Evolutionary conservation across 2,888 invertebrate species (phyloP), one percentile per base, ranked within the genome.

Genomic region (Cerceris ruficornis): DNA sequence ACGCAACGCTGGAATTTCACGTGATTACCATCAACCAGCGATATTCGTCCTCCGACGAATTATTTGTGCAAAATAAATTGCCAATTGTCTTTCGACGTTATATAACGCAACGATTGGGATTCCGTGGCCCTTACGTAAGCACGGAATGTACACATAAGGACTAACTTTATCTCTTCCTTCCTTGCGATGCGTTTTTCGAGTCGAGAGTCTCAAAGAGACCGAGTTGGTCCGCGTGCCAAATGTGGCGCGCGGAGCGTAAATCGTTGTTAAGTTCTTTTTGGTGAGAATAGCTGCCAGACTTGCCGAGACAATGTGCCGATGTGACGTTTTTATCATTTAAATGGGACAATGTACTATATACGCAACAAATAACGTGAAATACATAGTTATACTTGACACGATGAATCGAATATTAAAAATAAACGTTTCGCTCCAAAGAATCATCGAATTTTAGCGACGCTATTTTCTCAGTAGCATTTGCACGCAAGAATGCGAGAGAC

Each of bases 171-270:
- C 68, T 60, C 49, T 42, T 74, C 60, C 62, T 67, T 69, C 49
- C 58, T 17, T 15, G 14, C 43, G 15, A 42, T 67, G 52, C 52
- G 62, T 52, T 52, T 49, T 59, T 70, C 74, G 61, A 66, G 68
- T 50, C 54, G 52, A 50, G 69, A 28, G 2, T 28, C 28, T 52
- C 70, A 74, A 55, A 80, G 74, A 69, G 59, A 67, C 55, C 74
- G 67, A 74, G 79, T 80, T 80, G 79, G 64, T 62, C 43, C 52
- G 17, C 52, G 5, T 54, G 46, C 39, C 55, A 80, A 60, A 80
- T 67, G 11, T 42, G 59, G 62, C 67, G 74, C 79, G 79, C 64
- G 64, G 65, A 42, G 46, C 43, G 59, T 11, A 66, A 39, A n/a
- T 8, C 28, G 28, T 28, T 28, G 28, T 28, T 28, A 28, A 28